Conservation (phyloP, 2,113 vertebrate species). For the Engraulis encrasicolus region DNA sequence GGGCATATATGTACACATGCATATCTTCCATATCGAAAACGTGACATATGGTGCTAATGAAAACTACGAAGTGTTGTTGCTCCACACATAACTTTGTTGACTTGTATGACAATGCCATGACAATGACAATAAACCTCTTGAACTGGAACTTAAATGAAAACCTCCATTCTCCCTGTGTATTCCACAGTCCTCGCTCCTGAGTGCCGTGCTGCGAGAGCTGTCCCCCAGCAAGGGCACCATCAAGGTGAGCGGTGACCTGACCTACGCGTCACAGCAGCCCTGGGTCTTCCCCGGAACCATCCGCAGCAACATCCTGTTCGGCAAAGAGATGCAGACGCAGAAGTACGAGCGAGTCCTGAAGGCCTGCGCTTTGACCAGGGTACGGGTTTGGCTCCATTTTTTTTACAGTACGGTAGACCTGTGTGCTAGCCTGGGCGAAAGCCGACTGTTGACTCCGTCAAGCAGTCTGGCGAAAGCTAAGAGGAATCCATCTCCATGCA, state of each 20-base stretch:
- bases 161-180: neutral
- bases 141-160: too few relatives aligned
- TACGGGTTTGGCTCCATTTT: constrained; percentile 46
- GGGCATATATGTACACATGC: neutral
- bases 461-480: too few relatives aligned
- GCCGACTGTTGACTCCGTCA: too few relatives aligned
- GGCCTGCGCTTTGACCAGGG: constrained; percentile 92
- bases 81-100: too few relatives aligned
- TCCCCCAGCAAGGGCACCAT: constrained; percentile 79
- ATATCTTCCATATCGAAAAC: neutral
- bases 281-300: constrained; percentile 95
- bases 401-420: too few relatives aligned
- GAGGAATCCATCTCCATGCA: too few relatives aligned
- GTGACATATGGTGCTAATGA: too few relatives aligned
- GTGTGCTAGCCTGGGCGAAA: too few relatives aligned
- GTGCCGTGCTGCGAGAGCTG: constrained; percentile 88
- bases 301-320: constrained; percentile 96
- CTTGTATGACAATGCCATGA: too few relatives aligned
- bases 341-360: constrained; percentile 87
- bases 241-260: constrained; percentile 82
- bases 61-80: too few relatives aligned
- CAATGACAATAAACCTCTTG: too few relatives aligned
- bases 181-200: constrained; percentile 88
- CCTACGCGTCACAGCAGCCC: constrained; percentile 91
- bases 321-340: constrained; percentile 84